Conservation (phyloP, 2,888 invertebrate genomes). For the Toxonevra muliebris region DNA sequence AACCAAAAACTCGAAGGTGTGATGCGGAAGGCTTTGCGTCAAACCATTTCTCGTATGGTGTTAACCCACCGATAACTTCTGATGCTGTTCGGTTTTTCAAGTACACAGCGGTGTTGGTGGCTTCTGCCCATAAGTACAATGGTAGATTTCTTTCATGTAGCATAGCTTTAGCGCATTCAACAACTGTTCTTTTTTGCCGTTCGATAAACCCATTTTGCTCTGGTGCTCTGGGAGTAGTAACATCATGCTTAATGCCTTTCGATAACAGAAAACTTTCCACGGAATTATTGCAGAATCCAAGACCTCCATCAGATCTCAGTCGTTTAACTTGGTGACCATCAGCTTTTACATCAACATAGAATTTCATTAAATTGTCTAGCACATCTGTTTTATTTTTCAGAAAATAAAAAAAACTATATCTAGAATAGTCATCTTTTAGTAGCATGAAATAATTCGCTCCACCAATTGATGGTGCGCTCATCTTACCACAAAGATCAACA, state of each 20-base stretch:
- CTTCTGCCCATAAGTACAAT: constrained; percentile 28
- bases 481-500: constrained; percentile 28
- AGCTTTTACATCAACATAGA: constrained; percentile 12
- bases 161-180: constrained; percentile 8
- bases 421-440: constrained; percentile 25
- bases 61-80: constrained; percentile 29
- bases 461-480: constrained; percentile 24
- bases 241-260: constrained; percentile 34
- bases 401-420: constrained; percentile 22
- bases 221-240: constrained; percentile 21
- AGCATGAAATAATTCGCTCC: constrained; percentile 25
- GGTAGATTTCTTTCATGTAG: constrained; percentile 15
- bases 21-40: constrained; percentile 11
- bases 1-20: constrained; percentile 28
- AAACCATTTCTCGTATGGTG: constrained; percentile 16
- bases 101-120: constrained; percentile 28
- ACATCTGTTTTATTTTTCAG: constrained; percentile 40
- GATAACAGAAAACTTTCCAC: constrained; percentile 21
- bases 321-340: constrained; percentile 6
- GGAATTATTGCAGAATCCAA: constrained; percentile 35
- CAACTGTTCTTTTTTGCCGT: constrained; percentile 18
- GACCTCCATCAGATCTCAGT: constrained; percentile 35
- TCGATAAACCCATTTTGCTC: constrained; percentile 22
- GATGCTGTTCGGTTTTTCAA: constrained; percentile 50
- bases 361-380: constrained; percentile 2